Base-by-base conservation (phyloP, 2,113 vertebrate species). In the Saccopteryx bilineata region DNA sequence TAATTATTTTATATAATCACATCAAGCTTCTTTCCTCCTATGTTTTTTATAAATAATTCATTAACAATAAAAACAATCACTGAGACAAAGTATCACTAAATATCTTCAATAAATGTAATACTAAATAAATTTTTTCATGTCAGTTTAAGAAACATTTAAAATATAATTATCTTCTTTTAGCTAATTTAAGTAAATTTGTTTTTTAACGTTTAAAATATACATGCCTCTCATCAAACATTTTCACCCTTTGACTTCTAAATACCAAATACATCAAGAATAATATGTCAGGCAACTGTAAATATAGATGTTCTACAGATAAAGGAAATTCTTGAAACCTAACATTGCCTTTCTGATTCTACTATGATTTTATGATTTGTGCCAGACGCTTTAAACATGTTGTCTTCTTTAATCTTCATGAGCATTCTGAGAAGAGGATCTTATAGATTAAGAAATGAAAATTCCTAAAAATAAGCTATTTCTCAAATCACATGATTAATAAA, bases 1-100 rank as follows among this genome's bases (percentile, higher is more conserved):
- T 69, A 88, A 63, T 92, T 91, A 66, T 80, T 75, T 21, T 90
- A 2, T 60, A 75, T 90, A 26, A 74, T 69, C 33, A 87, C 58
- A 58, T 78, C 18, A 78, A 82, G 13, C 31, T 14, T 84, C 56
- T 80, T 93, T 75, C 7, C 50, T 71, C 5, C 52, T 63, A 15
- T 46, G 94, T 96, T 28, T 39, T 86, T 92, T 50, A 93, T 5
- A 74, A 97, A 85, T 56, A 74, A 78, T 63, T 39, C 31, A n/a
- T 93, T 88, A 85, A 24, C 48, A 88, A 52, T 81, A 54, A 95
- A 87, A 91, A 66, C 5, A 50, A 5, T 60, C 33, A 90, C 26
- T 82, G 28, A 93, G 18, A 82, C 52, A 90, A 95, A 79, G 66
- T 65, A 26, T 52, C 50, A 84, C 9, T 72, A 65, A 91, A 80